phyloP scores from a whole-genome alignment of 2,888 invertebrate species.

The Nomada ruficornis region DNA sequence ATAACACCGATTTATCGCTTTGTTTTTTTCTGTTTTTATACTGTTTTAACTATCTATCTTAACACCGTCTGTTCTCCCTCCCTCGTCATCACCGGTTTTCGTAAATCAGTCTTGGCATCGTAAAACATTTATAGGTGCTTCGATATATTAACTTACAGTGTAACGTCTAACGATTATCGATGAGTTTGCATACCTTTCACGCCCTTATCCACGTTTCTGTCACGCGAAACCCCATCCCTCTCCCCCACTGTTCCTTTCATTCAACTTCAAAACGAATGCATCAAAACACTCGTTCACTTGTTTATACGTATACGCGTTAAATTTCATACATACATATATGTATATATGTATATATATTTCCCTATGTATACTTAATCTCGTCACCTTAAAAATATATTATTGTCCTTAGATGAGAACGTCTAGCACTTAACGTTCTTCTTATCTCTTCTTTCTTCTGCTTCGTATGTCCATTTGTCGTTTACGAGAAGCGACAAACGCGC shows the following conservation, averaged over 20 bases:
- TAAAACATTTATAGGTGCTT: slow-evolving; percentile 72
- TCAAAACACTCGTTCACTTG: neutral
- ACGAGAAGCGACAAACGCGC: neutral
- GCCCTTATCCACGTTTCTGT: slow-evolving; percentile 2
- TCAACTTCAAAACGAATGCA: slow-evolving; percentile 9
- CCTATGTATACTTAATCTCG: slow-evolving; percentile 67
- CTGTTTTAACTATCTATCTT: slow-evolving; percentile 27
- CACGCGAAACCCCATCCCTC: slow-evolving; percentile 12
- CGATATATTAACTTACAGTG: slow-evolving; percentile 60
- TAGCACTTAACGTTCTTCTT: slow-evolving; percentile 73
- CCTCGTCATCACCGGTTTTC: neutral
- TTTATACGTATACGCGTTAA: slow-evolving; percentile 76
- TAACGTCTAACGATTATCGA: slow-evolving; percentile 62
- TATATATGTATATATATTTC: slow-evolving; percentile 35
- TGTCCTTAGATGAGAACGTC: slow-evolving; percentile 83
- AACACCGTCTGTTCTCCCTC: slow-evolving; percentile 1
- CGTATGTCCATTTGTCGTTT: slow-evolving; percentile 1
- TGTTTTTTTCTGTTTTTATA: slow-evolving; percentile 27
- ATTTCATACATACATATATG: slow-evolving; percentile 52
- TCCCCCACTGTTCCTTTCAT: neutral
- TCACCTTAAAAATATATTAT: slow-evolving; percentile 84
- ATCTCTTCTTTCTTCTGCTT: neutral
- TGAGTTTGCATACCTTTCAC: slow-evolving; percentile 22
- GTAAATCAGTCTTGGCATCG: slow-evolving; percentile 80
- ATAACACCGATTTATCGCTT: slow-evolving; percentile 81